Evolutionary conservation across 2,888 invertebrate genomes (phyloP).

Genomic region (Conus canariensis): DNA sequence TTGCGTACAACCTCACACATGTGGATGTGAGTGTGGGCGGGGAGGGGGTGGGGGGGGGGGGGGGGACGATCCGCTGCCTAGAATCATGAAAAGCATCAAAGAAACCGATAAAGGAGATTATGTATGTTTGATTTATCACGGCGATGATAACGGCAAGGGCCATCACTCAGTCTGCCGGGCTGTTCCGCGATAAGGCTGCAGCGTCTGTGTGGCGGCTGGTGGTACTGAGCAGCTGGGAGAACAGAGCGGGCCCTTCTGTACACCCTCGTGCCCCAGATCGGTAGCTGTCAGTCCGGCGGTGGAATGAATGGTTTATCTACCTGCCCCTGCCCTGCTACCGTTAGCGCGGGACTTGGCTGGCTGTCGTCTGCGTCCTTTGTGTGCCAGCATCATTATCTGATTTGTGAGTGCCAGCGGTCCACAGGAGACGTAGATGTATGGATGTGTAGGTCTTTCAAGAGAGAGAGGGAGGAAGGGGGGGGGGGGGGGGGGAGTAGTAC

Average conservation of each 20-base stretch:
- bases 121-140: neutral
- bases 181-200: neutral
- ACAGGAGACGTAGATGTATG: neutral
- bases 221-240: too few species aligned
- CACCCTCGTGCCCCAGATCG: too few species aligned
- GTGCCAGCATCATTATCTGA: neutral
- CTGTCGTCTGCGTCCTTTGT: neutral
- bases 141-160: neutral
- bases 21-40: too few species aligned
- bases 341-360: neutral
- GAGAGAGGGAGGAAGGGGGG: too few species aligned
- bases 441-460: neutral
- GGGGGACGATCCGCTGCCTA: too few species aligned
- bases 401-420: conserved; percentile 14
- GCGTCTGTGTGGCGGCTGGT: neutral
- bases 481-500: too few species aligned
- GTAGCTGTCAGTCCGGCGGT: neutral
- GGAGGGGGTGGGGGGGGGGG: too few species aligned
- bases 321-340: neutral
- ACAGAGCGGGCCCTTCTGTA: neutral
- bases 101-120: neutral
- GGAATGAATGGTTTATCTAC: neutral
- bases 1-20: neutral
- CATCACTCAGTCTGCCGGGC: neutral
- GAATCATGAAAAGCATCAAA: neutral